phyloP scores from a whole-genome alignment of 2,113 vertebrate genomes.

The Xiphorhynchus elegans region DNA sequence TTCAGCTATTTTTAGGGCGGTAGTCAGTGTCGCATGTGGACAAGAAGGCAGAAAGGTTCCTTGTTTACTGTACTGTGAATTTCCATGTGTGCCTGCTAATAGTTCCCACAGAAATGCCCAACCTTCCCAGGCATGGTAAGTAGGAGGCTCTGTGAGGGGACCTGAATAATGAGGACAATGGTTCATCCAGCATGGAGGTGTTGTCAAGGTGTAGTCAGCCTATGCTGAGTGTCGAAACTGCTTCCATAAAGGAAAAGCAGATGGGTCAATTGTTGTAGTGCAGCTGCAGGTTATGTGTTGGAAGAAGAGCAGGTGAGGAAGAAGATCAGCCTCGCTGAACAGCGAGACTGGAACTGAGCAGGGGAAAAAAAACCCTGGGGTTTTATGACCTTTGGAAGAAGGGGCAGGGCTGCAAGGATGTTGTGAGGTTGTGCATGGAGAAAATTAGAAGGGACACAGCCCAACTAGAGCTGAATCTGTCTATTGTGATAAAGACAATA shows the following conservation, averaged over 20 bases:
- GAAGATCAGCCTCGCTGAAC: neutral
- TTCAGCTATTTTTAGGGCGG: neutral
- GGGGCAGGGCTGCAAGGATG: neutral
- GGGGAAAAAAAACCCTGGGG: neutral
- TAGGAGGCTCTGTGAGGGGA: neutral
- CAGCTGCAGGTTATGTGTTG: neutral
- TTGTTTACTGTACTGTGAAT: neutral
- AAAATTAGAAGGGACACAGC: neutral
- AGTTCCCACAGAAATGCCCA: neutral
- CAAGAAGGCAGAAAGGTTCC: neutral
- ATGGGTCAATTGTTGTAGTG: too few species aligned
- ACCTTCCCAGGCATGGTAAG: neutral
- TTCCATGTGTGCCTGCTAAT: neutral
- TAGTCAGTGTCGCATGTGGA: neutral
- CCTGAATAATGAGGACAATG: fast-evolving
- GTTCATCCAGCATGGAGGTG: neutral
- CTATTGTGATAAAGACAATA: neutral
- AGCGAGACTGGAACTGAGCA: neutral
- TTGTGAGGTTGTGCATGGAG: neutral
- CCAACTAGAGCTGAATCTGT: neutral
- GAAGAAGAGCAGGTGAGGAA: neutral
- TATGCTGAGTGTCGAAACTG: neutral
- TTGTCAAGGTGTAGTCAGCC: neutral
- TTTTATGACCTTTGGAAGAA: neutral
- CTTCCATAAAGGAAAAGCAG: neutral